Base-by-base conservation (phyloP, 2,888 invertebrate species). In the Drosophila nr. medialis region DNA sequence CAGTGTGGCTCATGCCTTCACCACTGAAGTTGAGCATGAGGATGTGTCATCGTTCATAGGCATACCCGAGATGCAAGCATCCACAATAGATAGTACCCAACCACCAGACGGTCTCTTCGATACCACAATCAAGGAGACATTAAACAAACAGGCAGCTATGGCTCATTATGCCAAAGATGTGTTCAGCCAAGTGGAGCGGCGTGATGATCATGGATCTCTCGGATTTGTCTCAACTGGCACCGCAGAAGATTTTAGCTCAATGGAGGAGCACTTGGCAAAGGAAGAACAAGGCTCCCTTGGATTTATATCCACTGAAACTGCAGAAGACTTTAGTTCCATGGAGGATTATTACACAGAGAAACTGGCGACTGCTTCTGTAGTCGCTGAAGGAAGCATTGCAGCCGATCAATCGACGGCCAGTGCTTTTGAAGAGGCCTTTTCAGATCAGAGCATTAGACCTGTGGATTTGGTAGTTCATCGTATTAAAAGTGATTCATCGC, bases 1-100 rank as follows among this genome's bases (percentile, higher is more conserved):
- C 91, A 92, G 95, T 90, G 93, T 95, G 54, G 93, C 94, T 29
- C 93, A 94, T 15, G 63, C 65, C 10, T 69, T 84, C 30, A 21
- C 59, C 7, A 32, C 60, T 21, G 60, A 48, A 1, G 29, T 24
- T 30, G 89, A 81, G 3, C 38, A 18, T 24, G 88, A 88, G 2
- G 91, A 91, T 67, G 77, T 92, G 18, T 91, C 91, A 2, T 89
- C 92, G 0, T 91, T 91, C 63, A 91, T 91, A 40, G 91, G 91
- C 10, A 80, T 91, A 65, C 92, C 91, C 1, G 91, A 91, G 32
- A 54, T 83, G 42, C 80, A 77, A n/a, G 59, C 70, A 1, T 82
- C 82, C 0, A 77, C 78, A 32, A 70, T 86, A 32, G 90, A 89
- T 30, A 62, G 71, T 8, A 77, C 81, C 0, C 75, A 72, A 27